These are phyloP conservation scores for Byasa hedistus DNA, from an alignment of 2,888 invertebrate species.

Conservation along the genomic window DNA sequence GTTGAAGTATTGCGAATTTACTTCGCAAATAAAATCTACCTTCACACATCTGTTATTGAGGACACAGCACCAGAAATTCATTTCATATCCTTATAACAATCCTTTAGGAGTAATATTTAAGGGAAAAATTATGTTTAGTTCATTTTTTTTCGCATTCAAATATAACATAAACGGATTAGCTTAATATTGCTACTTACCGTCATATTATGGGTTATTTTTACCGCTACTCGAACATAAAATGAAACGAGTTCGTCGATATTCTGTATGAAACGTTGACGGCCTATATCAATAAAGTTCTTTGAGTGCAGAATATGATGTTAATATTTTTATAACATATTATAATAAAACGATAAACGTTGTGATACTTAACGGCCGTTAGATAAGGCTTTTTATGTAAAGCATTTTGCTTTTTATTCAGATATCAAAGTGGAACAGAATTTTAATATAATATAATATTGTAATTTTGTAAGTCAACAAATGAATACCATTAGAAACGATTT, in stretches of 20 bases:
- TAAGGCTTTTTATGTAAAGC: constrained; percentile 1
- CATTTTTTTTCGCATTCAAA: no score
- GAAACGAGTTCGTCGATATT: constrained; percentile 26
- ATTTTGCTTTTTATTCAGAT: constrained; percentile 10
- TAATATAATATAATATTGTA: not conserved
- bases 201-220: constrained; percentile 24
- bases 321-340: constrained; percentile 20
- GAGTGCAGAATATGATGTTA: constrained; percentile 22
- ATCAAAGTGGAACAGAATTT: not conserved
- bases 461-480: no score
- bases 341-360: constrained; percentile 18
- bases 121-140: no score
- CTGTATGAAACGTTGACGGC: constrained; percentile 22
- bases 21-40: no score
- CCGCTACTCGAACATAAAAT: constrained; percentile 25
- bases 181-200: constrained; percentile 7
- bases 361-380: constrained; percentile 3
- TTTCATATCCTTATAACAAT: no score
- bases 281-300: constrained; percentile 22
- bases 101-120: no score
- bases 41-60: no score
- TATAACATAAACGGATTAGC: constrained; percentile 8
- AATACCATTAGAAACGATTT: no score
- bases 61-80: no score
- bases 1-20: constrained; percentile 6